Evolutionary conservation across 2,113 vertebrate species (phyloP).

Genomic region (Campylomormyrus tamandua): DNA sequence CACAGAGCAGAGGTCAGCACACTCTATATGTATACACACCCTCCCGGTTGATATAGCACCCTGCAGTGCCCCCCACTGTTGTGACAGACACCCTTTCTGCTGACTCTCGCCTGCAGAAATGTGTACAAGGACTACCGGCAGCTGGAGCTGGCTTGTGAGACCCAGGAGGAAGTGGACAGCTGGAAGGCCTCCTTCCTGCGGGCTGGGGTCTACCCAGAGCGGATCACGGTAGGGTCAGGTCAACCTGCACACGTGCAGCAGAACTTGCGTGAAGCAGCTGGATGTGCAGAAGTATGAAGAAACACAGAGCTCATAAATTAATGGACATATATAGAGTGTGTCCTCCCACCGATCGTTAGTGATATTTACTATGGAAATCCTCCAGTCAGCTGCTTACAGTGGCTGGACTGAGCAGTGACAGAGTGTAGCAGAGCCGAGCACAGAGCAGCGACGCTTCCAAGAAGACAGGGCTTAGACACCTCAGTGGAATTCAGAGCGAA

Average conservation of each 20-base stretch:
- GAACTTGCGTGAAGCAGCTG: background rate
- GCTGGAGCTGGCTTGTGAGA: conserved; percentile 89
- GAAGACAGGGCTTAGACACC: background rate
- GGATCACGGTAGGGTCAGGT: conserved; percentile 70
- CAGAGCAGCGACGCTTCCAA: background rate
- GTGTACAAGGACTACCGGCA: conserved; percentile 95
- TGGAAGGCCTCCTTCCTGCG: conserved; percentile 94
- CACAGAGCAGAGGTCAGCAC: conserved; percentile 81
- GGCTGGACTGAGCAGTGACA: background rate
- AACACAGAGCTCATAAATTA: background rate
- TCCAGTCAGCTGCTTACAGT: background rate
- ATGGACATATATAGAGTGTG: background rate
- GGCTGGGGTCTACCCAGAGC: conserved; percentile 90
- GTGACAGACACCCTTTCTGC: background rate
- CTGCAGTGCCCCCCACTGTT: background rate
- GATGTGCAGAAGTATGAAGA: background rate
- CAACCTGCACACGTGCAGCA: background rate
- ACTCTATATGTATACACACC: background rate
- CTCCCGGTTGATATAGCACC: background rate
- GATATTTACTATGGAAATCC: background rate
- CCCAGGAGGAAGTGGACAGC: conserved; percentile 91
- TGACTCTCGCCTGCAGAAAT: conserved; percentile 60
- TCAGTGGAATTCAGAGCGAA: background rate
- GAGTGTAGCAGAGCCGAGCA: background rate
- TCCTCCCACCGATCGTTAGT: background rate